Conservation (phyloP, 2,113 vertebrate genomes). For the Camelus dromedarius region DNA sequence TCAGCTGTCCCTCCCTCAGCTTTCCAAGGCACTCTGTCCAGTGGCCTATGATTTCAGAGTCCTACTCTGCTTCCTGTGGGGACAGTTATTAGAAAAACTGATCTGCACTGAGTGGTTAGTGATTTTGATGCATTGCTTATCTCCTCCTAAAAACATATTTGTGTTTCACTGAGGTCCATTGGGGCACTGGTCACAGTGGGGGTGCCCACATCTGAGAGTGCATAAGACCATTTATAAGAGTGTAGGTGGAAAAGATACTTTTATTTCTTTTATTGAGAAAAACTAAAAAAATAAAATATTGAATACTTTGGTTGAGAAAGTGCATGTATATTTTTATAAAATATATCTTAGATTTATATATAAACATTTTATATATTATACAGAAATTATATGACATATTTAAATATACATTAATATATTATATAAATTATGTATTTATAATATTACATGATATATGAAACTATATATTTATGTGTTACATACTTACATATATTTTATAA, state of each 20-base stretch:
- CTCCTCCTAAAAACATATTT: not conserved
- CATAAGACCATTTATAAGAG: not conserved
- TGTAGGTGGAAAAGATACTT: not conserved
- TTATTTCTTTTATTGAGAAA: constrained; percentile 19
- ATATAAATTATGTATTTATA: no score
- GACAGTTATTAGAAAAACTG: not conserved
- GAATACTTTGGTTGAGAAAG: constrained; percentile 15
- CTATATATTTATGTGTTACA: no score
- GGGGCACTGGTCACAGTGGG: not conserved
- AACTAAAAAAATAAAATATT: constrained; percentile 28
- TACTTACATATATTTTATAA: not conserved
- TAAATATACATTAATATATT: no score
- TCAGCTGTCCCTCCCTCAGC: not conserved
- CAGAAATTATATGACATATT: no score
- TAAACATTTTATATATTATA: no score
- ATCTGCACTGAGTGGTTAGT: not conserved
- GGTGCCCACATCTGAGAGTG: not conserved
- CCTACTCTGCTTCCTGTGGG: not conserved
- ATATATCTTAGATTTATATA: no score
- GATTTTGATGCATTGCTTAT: not conserved
- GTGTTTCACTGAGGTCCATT: not conserved
- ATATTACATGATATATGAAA: no score
- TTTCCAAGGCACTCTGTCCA: not conserved
- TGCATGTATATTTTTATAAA: not conserved
- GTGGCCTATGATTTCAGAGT: no score